These are phyloP conservation scores for Tetraodon nigroviridis DNA, from an alignment of 2,113 vertebrate species.

Conservation along the genomic window DNA sequence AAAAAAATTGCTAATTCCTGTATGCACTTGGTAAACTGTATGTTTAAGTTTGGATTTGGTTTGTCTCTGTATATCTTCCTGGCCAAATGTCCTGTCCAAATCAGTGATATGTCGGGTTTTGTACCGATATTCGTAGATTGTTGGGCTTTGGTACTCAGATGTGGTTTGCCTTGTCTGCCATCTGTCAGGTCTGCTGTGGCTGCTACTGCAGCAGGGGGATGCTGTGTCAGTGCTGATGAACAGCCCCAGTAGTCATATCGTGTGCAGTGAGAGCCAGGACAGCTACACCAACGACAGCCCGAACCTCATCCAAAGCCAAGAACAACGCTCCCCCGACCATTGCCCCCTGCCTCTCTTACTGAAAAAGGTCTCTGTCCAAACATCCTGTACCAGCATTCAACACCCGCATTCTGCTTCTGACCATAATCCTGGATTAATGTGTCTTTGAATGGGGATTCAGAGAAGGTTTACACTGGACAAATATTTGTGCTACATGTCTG, in stretches of 20 bases:
- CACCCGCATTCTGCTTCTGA: constrained; percentile 40
- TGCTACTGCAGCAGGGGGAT: constrained; percentile 80
- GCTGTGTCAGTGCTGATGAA: constrained; percentile 86
- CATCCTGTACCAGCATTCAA: constrained; percentile 56
- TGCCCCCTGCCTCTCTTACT: constrained; percentile 84
- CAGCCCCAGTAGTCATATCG: constrained; percentile 52
- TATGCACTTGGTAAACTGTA: not conserved
- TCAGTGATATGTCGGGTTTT: too few species aligned
- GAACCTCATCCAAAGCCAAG: constrained; percentile 52
- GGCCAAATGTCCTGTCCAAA: too few species aligned
- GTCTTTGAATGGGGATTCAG: constrained; percentile 53
- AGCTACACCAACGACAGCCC: constrained; percentile 40
- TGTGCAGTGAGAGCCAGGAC: constrained; percentile 50
- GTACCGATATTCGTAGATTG: not conserved
- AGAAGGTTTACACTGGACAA: constrained; percentile 50
- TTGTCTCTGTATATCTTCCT: not conserved
- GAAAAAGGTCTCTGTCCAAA: constrained; percentile 85
- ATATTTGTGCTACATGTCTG: constrained; percentile 66
- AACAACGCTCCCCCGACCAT: constrained; percentile 59
- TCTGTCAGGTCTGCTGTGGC: constrained; percentile 81
- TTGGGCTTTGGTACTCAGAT: constrained; percentile 3
- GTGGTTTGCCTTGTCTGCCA: constrained; percentile 13
- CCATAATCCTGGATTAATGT: constrained; percentile 60
- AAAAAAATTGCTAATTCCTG: not conserved
- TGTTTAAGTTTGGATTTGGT: not conserved